Percentiles rank a stretch among this genome's conserved stretches.
phyloP scores from a whole-genome alignment of 2,888 invertebrate genomes.

The Tinea semifulvella region DNA sequence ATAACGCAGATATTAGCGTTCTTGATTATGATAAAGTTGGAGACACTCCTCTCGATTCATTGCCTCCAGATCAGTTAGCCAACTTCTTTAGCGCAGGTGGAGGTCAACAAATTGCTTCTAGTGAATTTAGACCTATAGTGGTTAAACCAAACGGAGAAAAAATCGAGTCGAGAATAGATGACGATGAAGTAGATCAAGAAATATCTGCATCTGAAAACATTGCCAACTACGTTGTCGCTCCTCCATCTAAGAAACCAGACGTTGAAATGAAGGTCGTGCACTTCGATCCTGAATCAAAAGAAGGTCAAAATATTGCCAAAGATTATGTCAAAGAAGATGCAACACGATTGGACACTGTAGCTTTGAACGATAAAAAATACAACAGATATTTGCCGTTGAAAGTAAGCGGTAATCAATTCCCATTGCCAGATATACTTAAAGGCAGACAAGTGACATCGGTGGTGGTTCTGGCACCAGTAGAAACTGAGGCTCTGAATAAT shows the following conservation, averaged over 20 bases:
- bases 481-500: conserved; percentile 68
- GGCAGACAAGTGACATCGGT: conserved; percentile 85
- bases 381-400: conserved; percentile 86
- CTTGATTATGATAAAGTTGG: conserved; percentile 90
- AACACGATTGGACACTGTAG: conserved; percentile 77
- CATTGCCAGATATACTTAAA: conserved; percentile 79
- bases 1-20: conserved; percentile 88
- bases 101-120: conserved; percentile 74
- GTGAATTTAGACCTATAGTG: conserved; percentile 74
- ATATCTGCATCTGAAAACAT: conserved; percentile 66
- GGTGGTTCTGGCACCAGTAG: conserved; percentile 84
- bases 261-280: conserved; percentile 88
- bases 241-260: conserved; percentile 54
- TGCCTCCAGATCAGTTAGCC: conserved; percentile 86
- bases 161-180: conserved; percentile 56
- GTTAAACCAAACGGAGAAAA: conserved; percentile 71
- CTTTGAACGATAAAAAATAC: conserved; percentile 77
- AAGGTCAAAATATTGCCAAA: conserved; percentile 75
- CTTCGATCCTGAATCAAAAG: conserved; percentile 78
- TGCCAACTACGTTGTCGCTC: conserved; percentile 36
- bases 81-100: conserved; percentile 89
- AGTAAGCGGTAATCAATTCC: conserved; percentile 86
- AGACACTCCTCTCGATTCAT: conserved; percentile 81
- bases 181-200: conserved; percentile 59
- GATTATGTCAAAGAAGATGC: conserved; percentile 77